Conservation (phyloP, 2,113 vertebrate genomes). For the Orthonyx spaldingii region DNA sequence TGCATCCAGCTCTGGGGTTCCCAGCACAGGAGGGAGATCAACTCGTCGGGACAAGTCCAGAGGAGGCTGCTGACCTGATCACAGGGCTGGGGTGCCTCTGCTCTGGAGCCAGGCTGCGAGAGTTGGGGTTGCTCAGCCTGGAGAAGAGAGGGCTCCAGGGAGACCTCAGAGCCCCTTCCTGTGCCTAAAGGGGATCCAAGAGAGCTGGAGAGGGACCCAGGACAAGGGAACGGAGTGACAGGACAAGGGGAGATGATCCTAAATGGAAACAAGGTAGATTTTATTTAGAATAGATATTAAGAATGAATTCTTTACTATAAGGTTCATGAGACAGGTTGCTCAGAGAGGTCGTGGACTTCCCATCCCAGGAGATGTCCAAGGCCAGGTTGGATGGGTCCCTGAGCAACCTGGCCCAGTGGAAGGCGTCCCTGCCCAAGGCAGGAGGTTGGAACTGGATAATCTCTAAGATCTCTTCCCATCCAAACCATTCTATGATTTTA, state of each 20-base stretch:
- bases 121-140: neutral
- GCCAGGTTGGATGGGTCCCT: neutral
- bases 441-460: neutral
- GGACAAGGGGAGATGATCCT: neutral
- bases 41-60: rapidly evolving
- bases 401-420: neutral
- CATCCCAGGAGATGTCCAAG: neutral
- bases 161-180: neutral
- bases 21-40: neutral
- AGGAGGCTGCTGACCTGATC: neutral
- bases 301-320: neutral
- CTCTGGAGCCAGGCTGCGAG: neutral
- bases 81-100: neutral
- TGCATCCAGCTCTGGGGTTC: neutral
- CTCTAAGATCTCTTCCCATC: neutral
- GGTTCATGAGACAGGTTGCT: neutral
- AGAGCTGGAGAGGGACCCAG: neutral
- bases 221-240: neutral
- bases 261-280: neutral
- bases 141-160: neutral
- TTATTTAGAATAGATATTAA: neutral
- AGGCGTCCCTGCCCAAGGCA: neutral
- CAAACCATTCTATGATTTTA: neutral
- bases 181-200: neutral
- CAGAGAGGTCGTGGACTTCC: neutral